Base-by-base conservation (phyloP, 37 sponge, comb jelly and placozoan species). In the Theonella swinhoei region DNA sequence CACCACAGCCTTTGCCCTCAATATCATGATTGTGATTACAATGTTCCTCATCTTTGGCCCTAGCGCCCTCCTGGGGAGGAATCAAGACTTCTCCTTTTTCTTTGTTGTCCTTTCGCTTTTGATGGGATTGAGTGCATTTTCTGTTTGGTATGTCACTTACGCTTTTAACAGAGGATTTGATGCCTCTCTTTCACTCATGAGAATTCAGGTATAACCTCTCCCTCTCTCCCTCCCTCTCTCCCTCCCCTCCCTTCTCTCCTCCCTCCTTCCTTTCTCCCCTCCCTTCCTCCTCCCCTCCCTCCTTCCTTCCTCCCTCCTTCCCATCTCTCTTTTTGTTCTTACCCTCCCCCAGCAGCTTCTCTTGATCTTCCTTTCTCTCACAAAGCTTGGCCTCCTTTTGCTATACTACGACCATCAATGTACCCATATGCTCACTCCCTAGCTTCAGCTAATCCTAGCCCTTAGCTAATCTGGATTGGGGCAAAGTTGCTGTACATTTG, bases 131-230 rank as follows among this genome's bases (percentile, higher is more conserved):
- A n/a, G n/a, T n/a, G n/a, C n/a, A n/a, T n/a, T n/a, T n/a, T n/a
- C n/a, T n/a, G n/a, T n/a, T n/a, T n/a, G n/a, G n/a, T n/a, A n/a
- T n/a, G n/a, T n/a, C n/a, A n/a, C n/a, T n/a, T n/a, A n/a, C n/a
- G n/a, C n/a, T 39, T 47, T 77, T 20, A 83, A 83, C 36, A 4
- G 42, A 17, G 0, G 77, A 0, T 63, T 24, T 42, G 89, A 88
- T 39, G 83, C 79, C 17, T 35, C 23, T 11, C 79, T 88, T 35
- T 72, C 83, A 8, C 4, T 82, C 43, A 22, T n/a, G 0, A 73
- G 83, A 9, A 88, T 88, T 23, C 72, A 88, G 83, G 89, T 88
- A 4, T 33, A 30, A 28, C 35, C 67, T 65, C 67, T 67, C 42
- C 29, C 43, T 30, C 80, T 39, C 67, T 24, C 38, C 67, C 67